Evolutionary conservation across 2,797 vertebrate genomes (phyloP), one percentile per base, ranked within the genome.

Genomic region (Tauraco hartlaubi): DNA sequence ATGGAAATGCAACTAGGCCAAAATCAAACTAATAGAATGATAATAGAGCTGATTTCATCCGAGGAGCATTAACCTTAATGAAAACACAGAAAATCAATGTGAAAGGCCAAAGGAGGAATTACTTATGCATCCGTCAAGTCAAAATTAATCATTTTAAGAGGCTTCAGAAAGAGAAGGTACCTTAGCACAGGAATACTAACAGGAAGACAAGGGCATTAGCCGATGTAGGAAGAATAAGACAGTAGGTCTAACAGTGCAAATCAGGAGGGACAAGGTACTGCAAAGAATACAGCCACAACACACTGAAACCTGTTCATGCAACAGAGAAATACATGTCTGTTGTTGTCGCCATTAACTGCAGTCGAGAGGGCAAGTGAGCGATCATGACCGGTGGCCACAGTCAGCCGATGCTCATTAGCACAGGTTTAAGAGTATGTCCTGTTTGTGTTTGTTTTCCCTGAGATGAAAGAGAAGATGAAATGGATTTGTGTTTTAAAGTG

Each of bases 1-100:
- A 95, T 75, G 58, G 68, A 90, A 96, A 61, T 2, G 11, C 62
- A 66, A 15, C 26, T 33, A 19, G 43, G 37, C 90, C 69, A 84
- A 75, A 92, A 84, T 84, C 58, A 93, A 88, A 66, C 61, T 84
- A 90, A 96, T 12, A 85, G 85, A 90, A 94, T 61, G 61, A 67
- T 84, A 92, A 88, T 81, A 66, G 83, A 86, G 19, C 69, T 88
- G 90, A 94, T 94, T 81, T 84, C 25, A 90, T 88, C 58, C 51
- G 33, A 91, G 52, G 33, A 88, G 66, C 84, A 72, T 75, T 88
- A 91, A 58, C 90, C 46, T 88, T 92, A 90, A 90, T 81, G 90
- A 92, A 90, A 86, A 88, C 66, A 72, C 23, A 84, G 88, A 80
- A 88, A 90, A 95, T 94, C 79, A 58, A 75, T 58, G 33, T 16